These are phyloP conservation scores for Caenorhabditis virilis DNA, from an alignment of 2,888 invertebrate species.

Conservation along the genomic window DNA sequence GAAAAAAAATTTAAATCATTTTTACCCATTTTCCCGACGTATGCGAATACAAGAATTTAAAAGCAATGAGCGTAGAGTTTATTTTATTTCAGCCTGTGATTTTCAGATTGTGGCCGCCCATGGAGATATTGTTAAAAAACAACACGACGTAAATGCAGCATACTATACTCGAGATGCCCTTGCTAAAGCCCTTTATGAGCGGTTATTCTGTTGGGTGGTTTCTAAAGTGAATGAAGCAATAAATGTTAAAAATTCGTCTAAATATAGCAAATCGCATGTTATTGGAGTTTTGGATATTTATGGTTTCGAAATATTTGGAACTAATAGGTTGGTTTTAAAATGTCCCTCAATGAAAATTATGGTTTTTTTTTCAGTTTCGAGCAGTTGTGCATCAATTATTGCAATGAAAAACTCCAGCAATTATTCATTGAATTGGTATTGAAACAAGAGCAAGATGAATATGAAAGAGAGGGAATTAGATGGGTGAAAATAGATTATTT, in stretches of 20 bases:
- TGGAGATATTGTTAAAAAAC: slow-evolving; percentile 88
- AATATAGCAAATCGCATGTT: slow-evolving; percentile 77
- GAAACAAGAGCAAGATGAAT: slow-evolving; percentile 97
- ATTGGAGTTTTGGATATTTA: slow-evolving; percentile 97
- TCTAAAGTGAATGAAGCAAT: slow-evolving; percentile 88
- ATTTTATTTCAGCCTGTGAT: no score
- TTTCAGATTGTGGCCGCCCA: slow-evolving; percentile 85
- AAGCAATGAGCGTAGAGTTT: no score
- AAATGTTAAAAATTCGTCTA: slow-evolving; percentile 30
- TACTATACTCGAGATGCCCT: slow-evolving; percentile 87
- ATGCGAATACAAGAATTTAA: no score
- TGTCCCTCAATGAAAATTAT: background rate
- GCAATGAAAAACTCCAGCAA: slow-evolving; percentile 97
- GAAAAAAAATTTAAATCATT: background rate
- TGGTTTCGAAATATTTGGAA: slow-evolving; percentile 96
- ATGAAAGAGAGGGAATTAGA: slow-evolving; percentile 86
- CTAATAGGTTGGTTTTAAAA: slow-evolving; percentile 78
- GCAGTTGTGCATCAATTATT: slow-evolving; percentile 98
- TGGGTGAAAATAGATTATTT: slow-evolving; percentile 81
- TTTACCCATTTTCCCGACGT: no score
- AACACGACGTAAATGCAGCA: slow-evolving; percentile 84
- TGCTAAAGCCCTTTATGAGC: slow-evolving; percentile 86
- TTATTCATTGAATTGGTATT: slow-evolving; percentile 94
- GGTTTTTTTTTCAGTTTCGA: slow-evolving; percentile 75
- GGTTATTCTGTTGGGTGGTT: slow-evolving; percentile 92